A percentile compares a stretch with the other conserved stretches of the same genome.
Conservation (phyloP, 2,797 vertebrate species). For the Trematomus bernacchii region DNA sequence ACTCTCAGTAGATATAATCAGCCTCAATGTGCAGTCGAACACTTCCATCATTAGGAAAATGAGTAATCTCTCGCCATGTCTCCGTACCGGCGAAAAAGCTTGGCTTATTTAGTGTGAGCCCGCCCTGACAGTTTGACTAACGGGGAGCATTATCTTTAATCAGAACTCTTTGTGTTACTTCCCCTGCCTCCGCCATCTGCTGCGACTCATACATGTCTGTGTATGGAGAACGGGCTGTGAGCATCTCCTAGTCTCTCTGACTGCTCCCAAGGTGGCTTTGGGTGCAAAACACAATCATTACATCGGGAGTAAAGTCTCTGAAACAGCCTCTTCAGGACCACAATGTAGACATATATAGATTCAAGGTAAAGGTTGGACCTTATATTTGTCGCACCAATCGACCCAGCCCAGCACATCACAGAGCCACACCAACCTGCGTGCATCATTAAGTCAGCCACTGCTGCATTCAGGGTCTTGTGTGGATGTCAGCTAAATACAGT, state of each 20-base stretch:
- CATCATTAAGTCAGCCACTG: conserved; percentile 13
- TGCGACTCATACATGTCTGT: conserved; percentile 43
- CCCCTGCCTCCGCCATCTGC: conserved; percentile 81
- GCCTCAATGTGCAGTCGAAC: conserved; percentile 74
- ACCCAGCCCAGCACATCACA: background rate
- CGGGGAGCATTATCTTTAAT: conserved; percentile 82
- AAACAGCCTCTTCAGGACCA: background rate
- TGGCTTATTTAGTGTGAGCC: conserved; percentile 73
- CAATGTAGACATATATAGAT: background rate
- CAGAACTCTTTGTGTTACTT: conserved; percentile 84
- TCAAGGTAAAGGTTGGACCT: conserved; percentile 9
- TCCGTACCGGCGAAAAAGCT: conserved; percentile 56
- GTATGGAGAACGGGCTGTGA: conserved; percentile 11
- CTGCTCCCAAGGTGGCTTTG: conserved; percentile 16
- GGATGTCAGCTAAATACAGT: conserved; percentile 1
- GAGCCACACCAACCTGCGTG: background rate
- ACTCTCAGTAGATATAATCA: conserved; percentile 75
- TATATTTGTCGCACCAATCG: conserved; percentile 2
- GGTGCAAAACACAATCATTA: conserved; percentile 9
- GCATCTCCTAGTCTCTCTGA: conserved; percentile 41
- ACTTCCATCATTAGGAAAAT: conserved; percentile 74
- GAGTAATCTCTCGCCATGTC: conserved; percentile 65
- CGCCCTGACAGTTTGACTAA: conserved; percentile 74
- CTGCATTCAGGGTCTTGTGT: background rate
- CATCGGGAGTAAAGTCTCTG: background rate